phyloP scores from a whole-genome alignment of 2,888 invertebrate genomes.

The Meteorus cinctellus region DNA sequence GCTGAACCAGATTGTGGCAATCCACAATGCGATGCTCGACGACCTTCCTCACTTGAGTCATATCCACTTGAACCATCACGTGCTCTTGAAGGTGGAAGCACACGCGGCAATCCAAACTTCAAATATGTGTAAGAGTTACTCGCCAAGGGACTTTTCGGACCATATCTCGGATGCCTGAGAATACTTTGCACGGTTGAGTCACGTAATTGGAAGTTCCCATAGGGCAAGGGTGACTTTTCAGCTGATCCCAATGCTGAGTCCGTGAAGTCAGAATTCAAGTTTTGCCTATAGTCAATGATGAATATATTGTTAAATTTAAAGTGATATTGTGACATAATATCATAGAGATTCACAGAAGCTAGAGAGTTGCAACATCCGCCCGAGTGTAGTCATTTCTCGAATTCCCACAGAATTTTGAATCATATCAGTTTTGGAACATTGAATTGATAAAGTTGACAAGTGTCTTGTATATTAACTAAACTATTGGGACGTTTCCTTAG shows the following conservation, averaged over 20 bases:
- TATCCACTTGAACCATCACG: slow-evolving; percentile 94
- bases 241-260: slow-evolving; percentile 94
- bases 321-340: neutral
- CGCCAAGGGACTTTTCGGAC: slow-evolving; percentile 90
- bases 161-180: slow-evolving; percentile 90
- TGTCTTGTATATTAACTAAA: too few relatives aligned
- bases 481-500: too few relatives aligned
- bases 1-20: slow-evolving; percentile 77
- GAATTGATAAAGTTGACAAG: too few relatives aligned
- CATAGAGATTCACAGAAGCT: too few relatives aligned
- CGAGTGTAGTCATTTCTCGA: too few relatives aligned
- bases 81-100: slow-evolving; percentile 83
- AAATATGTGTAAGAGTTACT: slow-evolving; percentile 95
- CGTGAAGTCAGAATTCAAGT: slow-evolving; percentile 95
- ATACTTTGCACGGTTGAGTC: slow-evolving; percentile 96
- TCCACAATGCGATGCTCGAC: slow-evolving; percentile 62
- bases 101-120: slow-evolving; percentile 93
- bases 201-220: slow-evolving; percentile 94
- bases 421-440: too few relatives aligned
- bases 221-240: slow-evolving; percentile 93
- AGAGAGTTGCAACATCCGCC: too few relatives aligned
- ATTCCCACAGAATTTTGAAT: too few relatives aligned
- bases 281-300: slow-evolving; percentile 81
- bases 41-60: slow-evolving; percentile 86
- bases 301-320: neutral